Conservation (phyloP, 2,113 vertebrate genomes). For the Ailuropoda melanoleuca region DNA sequence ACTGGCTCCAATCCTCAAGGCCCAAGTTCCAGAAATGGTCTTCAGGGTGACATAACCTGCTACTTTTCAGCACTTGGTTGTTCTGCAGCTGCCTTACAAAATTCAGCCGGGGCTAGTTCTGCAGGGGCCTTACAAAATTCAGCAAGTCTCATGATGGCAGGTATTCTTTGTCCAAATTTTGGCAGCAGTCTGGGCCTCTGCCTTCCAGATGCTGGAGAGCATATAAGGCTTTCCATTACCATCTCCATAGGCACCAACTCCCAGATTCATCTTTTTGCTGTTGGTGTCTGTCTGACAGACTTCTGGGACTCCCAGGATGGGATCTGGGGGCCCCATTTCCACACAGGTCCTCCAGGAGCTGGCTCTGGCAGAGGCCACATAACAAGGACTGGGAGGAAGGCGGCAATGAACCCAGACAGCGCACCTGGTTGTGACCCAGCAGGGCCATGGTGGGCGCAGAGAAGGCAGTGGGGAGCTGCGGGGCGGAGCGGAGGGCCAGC, state of each 20-base stretch:
- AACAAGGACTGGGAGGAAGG: not conserved
- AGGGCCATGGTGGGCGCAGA: not conserved
- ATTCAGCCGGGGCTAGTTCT: not conserved
- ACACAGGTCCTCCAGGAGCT: conserved; percentile 95
- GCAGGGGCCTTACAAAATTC: not conserved
- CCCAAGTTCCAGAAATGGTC: conserved; percentile 94
- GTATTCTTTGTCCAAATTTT: not conserved
- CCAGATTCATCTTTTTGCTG: conserved; percentile 91
- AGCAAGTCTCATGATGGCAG: not conserved
- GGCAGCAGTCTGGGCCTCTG: not conserved
- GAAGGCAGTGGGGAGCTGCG: not conserved
- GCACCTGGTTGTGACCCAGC: too few species aligned
- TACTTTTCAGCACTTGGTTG: not conserved
- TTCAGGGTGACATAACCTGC: conserved; percentile 88
- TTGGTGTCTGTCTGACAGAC: conserved; percentile 75
- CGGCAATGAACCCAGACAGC: not conserved
- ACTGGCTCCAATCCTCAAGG: not conserved
- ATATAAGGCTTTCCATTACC: conserved; percentile 86
- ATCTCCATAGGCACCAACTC: conserved; percentile 93
- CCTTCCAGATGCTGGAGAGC: not conserved
- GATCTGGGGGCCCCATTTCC: conserved; percentile 94
- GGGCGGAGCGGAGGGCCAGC: not conserved
- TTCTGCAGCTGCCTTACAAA: not conserved
- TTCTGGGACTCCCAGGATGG: conserved; percentile 93
- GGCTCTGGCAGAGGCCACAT: not conserved